Percentiles rank a stretch among this genome's conserved stretches.
These are phyloP conservation scores for Cathartes aura DNA, from an alignment of 2,113 vertebrate genomes.

Conservation along the genomic window DNA sequence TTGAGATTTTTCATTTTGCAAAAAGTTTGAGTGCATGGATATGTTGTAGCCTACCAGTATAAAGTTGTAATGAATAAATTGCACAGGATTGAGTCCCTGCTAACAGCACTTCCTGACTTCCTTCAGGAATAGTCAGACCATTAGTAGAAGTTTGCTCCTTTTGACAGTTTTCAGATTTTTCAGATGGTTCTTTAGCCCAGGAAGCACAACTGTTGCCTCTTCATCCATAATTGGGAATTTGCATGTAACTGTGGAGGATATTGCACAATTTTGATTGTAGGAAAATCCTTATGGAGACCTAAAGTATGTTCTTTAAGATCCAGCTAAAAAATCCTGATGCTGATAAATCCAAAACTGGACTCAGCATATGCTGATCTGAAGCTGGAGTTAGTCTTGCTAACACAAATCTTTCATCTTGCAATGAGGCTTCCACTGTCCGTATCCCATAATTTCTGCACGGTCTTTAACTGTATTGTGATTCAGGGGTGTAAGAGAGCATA, in stretches of 20 bases:
- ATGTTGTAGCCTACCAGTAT: background rate
- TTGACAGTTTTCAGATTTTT: background rate
- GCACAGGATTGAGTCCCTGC: background rate
- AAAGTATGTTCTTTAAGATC: background rate
- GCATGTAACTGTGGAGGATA: background rate
- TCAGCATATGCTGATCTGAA: background rate
- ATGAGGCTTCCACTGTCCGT: background rate
- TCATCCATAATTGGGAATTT: background rate
- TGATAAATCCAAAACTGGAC: background rate
- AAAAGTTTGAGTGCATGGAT: background rate
- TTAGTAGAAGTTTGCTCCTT: background rate
- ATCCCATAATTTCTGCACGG: background rate
- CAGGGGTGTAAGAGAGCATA: background rate
- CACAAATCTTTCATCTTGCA: background rate
- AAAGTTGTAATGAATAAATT: background rate
- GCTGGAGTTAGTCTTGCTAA: background rate
- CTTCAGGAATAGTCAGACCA: background rate
- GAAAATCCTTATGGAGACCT: background rate
- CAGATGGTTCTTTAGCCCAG: background rate
- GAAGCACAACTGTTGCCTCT: background rate
- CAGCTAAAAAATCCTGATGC: background rate
- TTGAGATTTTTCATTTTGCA: background rate
- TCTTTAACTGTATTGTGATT: background rate
- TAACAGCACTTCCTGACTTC: background rate
- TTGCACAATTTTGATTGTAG: background rate